Evolutionary conservation across 1,140 invertebrate genomes (phyloP), one percentile per base, ranked within the genome.

Genomic region (Tetramorium alpestre): DNA sequence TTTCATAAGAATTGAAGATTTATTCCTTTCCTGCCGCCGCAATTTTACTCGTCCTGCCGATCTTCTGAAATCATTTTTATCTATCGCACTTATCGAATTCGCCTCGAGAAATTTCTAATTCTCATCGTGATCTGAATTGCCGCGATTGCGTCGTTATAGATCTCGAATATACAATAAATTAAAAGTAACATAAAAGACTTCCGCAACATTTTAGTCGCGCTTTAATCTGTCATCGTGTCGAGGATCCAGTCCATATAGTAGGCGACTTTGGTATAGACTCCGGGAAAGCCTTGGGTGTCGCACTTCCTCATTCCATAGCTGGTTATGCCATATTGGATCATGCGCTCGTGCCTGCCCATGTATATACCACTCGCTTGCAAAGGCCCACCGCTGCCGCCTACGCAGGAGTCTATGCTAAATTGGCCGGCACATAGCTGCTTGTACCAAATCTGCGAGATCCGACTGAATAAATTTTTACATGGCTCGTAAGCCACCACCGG

Each of bases 181-280:
- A n/a, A 25, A 64, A 47, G 10, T 62, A 44, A 3, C 28, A 16
- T 18, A 16, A 16, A 64, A 65, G 10, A 47, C 25, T 64, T 64
- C 0, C 1, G 33, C 33, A 64, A 22, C 3, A 3, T 44, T 67
- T 44, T 7, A 62, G 16, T 47, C 54, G 3, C 22, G 5, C 0
- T 73, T 93, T 88, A 95, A n/a, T 92, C 87, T 56, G n/a, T 90
- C 22, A 98, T 93, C 6, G 94, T 96, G 28, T 96, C 90, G 76
- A 96, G 91, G 81, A 97, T 96, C 97, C 97, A 97, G 51, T 97
- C 95, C 92, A 97, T 94, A 81, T 97, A 97, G 78, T 96, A 94
- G 0, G 94, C 91, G 0, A 97, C 93, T 18, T 95, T 95, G 0
- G 97, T 97, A 88, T 97, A 97, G 1, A 97, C 96, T 0, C 96